Evolutionary conservation across 2,888 invertebrate genomes (phyloP), one percentile per base, ranked within the genome.

Genomic region (Hemaris fuciformis): DNA sequence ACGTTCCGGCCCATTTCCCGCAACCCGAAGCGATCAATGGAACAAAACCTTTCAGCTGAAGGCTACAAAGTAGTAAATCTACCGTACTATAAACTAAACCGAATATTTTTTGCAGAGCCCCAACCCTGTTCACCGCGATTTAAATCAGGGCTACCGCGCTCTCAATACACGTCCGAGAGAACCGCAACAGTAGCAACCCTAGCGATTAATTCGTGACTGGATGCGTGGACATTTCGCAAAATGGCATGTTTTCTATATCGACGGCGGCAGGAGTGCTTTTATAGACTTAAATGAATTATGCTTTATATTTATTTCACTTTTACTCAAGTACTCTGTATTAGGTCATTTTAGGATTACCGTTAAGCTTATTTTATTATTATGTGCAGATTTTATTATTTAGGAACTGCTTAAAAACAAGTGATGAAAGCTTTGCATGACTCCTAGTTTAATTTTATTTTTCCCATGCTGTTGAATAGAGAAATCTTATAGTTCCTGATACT

Each of bases 141-240:
- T 65, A 70, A 67, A 62, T 70, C 62, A 56, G 43, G 15, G 23
- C 53, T 18, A 18, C 53, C 53, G 27, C 27, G 10, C 53, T 18
- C 31, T 53, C 53, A 20, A 53, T 53, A 31, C 10, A 57, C 41
- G 25, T 57, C 41, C 22, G 41, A 23, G 38, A 2, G 15, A 23
- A 20, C n/a, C 38, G 13, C 56, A 34, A 31, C 34, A n/a, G 56
- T 57, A 15, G 41, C 41, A 42, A 22, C 57, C 57, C 57, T 57
- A 42, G 57, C 57, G 15, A 41, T 57, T 57, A 57, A 57, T 57
- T 41, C 20, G 31, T 5, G 27, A 15, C 1, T n/a, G 10, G 15
- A 13, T 6, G 41, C 22, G 41, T 38, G 57, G 41, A 42, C 41
- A 13, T 57, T 57, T 57, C 41, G 25, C 41, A 42, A 57, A 57